These are phyloP conservation scores for Chironomus tentans DNA, from an alignment of 2,888 invertebrate species.

Conservation along the genomic window DNA sequence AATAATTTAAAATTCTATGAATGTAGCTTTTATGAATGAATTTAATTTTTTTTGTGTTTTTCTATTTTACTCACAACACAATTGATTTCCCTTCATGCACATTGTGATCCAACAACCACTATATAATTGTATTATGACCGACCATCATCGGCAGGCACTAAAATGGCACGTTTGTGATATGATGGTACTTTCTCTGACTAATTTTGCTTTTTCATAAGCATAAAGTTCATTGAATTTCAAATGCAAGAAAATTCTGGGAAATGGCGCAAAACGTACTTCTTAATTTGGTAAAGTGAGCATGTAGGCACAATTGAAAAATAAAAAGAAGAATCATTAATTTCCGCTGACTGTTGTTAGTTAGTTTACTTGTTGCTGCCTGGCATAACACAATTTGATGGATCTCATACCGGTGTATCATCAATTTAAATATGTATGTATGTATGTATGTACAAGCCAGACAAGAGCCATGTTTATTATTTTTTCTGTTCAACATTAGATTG, in stretches of 20 bases:
- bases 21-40: neutral
- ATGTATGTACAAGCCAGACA: neutral
- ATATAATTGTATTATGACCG: neutral
- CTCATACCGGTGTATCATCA: slow-evolving; percentile 19
- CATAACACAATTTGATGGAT: slow-evolving; percentile 14
- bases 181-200: neutral
- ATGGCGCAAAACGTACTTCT: neutral
- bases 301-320: neutral
- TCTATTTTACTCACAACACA: neutral
- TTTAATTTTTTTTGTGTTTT: neutral
- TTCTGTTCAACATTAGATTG: slow-evolving; percentile 13
- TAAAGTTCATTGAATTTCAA: neutral
- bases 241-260: slow-evolving; percentile 9
- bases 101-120: neutral
- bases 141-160: too few relatives aligned
- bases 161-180: neutral
- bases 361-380: neutral
- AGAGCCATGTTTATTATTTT: neutral
- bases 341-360: neutral
- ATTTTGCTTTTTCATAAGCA: neutral
- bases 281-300: neutral
- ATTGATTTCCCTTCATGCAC: neutral
- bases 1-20: too few relatives aligned
- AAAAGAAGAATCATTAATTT: slow-evolving; percentile 24
- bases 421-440: slow-evolving; percentile 10